A percentile compares a stretch with the other conserved stretches of the same genome.
These are phyloP conservation scores for Tolypeutes matacus DNA, from an alignment of 2,797 vertebrate genomes.

Conservation along the genomic window DNA sequence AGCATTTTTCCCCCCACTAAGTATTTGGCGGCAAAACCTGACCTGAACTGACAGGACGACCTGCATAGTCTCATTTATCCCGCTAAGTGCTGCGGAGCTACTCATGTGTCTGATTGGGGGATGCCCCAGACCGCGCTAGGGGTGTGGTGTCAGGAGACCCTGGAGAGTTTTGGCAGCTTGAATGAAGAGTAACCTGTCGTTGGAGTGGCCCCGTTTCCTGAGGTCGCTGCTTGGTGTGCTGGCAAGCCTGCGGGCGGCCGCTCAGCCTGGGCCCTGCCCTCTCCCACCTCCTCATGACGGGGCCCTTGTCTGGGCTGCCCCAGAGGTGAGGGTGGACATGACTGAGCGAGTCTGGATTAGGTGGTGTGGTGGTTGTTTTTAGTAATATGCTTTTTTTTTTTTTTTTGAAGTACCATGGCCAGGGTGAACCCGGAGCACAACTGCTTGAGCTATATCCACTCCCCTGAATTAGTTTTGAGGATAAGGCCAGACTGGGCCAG, in stretches of 20 bases:
- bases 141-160: too few species aligned
- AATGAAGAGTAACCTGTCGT: neutral
- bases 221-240: neutral
- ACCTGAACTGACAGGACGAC: accelerated
- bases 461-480: neutral
- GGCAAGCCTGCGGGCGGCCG: neutral
- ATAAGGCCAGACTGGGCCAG: neutral
- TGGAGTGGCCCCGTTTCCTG: neutral
- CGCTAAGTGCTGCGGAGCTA: neutral
- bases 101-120: too few species aligned
- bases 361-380: too few species aligned
- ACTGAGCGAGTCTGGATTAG: neutral
- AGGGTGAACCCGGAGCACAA: too few species aligned
- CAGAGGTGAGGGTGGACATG: neutral
- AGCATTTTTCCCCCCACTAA: neutral
- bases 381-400: too few species aligned
- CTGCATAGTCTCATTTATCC: neutral
- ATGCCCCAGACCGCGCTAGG: neutral
- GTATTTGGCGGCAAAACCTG: neutral
- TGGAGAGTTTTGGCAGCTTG: neutral
- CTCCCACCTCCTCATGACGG: neutral
- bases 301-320: neutral
- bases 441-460: too few species aligned
- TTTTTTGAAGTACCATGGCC: too few species aligned
- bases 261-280: neutral